Conservation (phyloP, 2,797 vertebrate species). For the Galago senegalensis region DNA sequence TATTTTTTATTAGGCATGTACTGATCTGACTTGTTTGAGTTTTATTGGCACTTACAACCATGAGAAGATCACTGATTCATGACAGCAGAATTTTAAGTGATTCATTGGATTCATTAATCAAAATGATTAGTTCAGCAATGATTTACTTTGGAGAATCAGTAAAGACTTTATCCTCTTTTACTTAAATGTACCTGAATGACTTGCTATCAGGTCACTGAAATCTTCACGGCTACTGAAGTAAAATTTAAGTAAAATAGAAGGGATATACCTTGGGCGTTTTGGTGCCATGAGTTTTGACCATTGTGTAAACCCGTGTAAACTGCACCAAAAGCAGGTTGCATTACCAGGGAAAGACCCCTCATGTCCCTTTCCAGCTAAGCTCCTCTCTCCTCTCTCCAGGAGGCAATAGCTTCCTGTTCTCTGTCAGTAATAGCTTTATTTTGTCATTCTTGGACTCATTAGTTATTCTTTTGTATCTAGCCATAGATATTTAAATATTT, state of each 20-base stretch:
- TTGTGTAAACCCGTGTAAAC: background rate
- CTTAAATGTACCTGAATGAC: conserved; percentile 31
- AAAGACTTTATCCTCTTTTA: conserved; percentile 48
- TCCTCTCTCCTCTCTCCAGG: too few relatives aligned
- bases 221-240: background rate
- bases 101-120: conserved; percentile 76
- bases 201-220: background rate
- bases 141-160: conserved; percentile 35
- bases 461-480: background rate
- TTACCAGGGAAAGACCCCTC: background rate
- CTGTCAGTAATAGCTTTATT: background rate
- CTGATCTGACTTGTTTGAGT: conserved; percentile 69
- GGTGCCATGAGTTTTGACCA: background rate
- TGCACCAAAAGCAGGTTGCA: background rate
- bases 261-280: background rate
- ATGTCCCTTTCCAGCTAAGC: background rate
- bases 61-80: conserved; percentile 76
- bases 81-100: conserved; percentile 71
- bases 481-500: background rate
- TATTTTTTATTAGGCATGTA: conserved; percentile 69
- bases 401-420: background rate
- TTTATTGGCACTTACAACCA: conserved; percentile 58
- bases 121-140: conserved; percentile 51
- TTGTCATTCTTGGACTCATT: background rate
- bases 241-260: background rate